Evolutionary conservation across 1,140 invertebrate genomes (phyloP).

Genomic region (Microplitis mediator): DNA sequence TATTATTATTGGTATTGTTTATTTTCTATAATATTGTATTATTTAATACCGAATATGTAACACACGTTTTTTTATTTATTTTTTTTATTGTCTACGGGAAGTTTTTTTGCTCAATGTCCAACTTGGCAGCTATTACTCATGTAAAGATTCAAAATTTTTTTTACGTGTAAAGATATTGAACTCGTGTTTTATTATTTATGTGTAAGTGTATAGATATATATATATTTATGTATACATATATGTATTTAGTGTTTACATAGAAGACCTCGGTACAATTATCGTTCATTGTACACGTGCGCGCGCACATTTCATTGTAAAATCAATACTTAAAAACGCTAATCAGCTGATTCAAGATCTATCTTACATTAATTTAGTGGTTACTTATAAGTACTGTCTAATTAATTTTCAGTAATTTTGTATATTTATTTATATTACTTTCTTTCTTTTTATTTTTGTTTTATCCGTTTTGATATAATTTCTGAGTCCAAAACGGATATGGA

Average conservation of each 20-base stretch:
- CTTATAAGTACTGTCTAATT: not conserved
- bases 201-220: not conserved
- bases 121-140: too few species aligned
- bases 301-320: constrained; percentile 57
- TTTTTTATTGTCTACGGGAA: too few species aligned
- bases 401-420: not conserved
- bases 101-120: too few species aligned
- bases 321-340: constrained; percentile 60
- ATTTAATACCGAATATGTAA: not conserved
- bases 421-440: not conserved
- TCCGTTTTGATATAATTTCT: not conserved
- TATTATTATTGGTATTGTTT: not conserved
- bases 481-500: not conserved
- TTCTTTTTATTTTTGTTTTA: not conserved
- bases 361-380: constrained; percentile 36
- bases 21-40: not conserved
- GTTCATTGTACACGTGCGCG: constrained; percentile 33
- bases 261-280: constrained; percentile 2
- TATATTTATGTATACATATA: not conserved
- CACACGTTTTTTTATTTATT: not conserved
- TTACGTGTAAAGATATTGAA: too few species aligned
- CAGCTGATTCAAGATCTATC: constrained; percentile 52
- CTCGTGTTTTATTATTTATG: not conserved
- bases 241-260: too few species aligned
- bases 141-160: too few species aligned